phyloP scores from a whole-genome alignment of 2,797 vertebrate species.

The Etheostoma nigrum region DNA sequence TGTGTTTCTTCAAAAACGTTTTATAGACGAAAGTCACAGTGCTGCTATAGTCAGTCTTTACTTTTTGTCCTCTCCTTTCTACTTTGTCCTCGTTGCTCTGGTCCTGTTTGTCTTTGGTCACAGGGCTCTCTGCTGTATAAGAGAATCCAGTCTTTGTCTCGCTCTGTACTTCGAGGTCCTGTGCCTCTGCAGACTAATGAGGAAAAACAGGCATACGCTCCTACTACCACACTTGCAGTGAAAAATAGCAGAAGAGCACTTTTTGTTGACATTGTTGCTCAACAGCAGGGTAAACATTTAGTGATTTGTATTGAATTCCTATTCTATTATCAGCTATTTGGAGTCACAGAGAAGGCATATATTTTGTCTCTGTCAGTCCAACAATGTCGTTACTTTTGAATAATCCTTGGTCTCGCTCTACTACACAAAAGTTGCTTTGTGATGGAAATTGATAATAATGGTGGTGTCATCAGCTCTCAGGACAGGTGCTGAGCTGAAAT shows the following conservation, averaged over 20 bases:
- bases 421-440: conserved; percentile 54
- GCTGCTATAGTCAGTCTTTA: conserved; percentile 5
- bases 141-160: conserved; percentile 71
- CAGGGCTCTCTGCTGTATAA: conserved; percentile 49
- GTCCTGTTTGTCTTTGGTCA: conserved; percentile 61
- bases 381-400: conserved; percentile 18
- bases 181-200: conserved; percentile 75
- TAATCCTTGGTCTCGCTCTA: conserved; percentile 7
- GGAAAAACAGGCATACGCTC: conserved; percentile 51
- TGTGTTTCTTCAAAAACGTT: background rate
- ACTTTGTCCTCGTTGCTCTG: conserved; percentile 11
- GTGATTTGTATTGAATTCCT: background rate
- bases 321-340: background rate
- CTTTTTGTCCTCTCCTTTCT: conserved; percentile 32
- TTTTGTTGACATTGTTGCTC: background rate
- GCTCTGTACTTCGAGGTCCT: conserved; percentile 51
- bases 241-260: conserved; percentile 28
- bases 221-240: conserved; percentile 15
- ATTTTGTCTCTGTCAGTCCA: background rate
- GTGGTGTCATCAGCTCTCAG: conserved; percentile 38
- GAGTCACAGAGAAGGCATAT: background rate
- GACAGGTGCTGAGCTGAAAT: conserved; percentile 54
- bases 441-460: conserved; percentile 57
- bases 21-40: background rate
- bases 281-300: background rate